Base-by-base conservation (phyloP, 2,797 vertebrate genomes). In the Microhierax caerulescens region DNA sequence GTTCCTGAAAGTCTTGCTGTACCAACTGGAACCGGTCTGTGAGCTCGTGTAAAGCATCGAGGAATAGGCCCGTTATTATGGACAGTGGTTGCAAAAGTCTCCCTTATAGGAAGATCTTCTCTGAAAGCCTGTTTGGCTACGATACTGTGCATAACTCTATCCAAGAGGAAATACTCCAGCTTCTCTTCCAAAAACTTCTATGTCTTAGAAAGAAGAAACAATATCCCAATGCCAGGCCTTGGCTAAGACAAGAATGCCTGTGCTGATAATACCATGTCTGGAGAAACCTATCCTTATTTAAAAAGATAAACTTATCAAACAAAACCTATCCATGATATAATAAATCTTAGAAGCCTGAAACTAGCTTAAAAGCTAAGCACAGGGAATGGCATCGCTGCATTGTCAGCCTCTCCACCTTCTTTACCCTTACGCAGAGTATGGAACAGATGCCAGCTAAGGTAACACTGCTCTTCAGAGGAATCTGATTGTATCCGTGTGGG, bases 371-470 rank as follows among this genome's bases (percentile, higher is more conserved):
- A 67, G 14, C 6, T 21, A 13, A 75, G 30, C 28, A 56, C 3
- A 8, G 34, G 19, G 19, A 12, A n/a, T 34, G n/a, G 4, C 25
- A 64, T 10, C 23, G 28, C 13, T n/a, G 37, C 5, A 0, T 7
- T 87, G 21, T 37, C 50, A 75, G 45, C 56, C 57, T 25, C 32
- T 59, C 34, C 11, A 8, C 30, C 36, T 23, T 20, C 81, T 36
- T 5, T 15, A 5, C 7, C 23, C 13, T 14, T 8, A 0, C 24
- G 27, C 45, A 88, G 63, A 47, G 30, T 0, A 11, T 53, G 23
- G 27, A 18, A n/a, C 3, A 36, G 30, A 4, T 47, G 28, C 13
- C 37, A n/a, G 11, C 12, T 27, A 36, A 24, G 27, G 0, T 3
- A 7, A 28, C 9, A 1, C 19, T 20, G 28, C 2, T 32, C 30